Evolutionary conservation across 2,113 vertebrate genomes (phyloP), one percentile per base, ranked within the genome.

Genomic region (Pangasianodon gigas): DNA sequence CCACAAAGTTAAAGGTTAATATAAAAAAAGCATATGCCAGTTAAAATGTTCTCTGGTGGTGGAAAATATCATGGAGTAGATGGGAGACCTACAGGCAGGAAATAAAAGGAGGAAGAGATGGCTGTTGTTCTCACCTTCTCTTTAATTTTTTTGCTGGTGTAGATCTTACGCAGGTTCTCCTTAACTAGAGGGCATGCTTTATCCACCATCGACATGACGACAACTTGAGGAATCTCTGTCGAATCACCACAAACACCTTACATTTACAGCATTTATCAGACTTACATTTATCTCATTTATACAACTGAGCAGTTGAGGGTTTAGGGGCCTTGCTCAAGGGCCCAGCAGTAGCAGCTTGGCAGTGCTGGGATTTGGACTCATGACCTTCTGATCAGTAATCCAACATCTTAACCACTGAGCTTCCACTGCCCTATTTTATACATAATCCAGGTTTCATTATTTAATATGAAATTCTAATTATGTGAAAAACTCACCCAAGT

Each of bases 141-240:
- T 65, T 79, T 89, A 19, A 89, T 85, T 24, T 85, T 85, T 46
- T 48, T 90, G 89, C 89, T 90, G 21, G 2, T 67, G 84, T 90
- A 90, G 37, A 90, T 56, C 14, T 77, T 85, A 16, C 7, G 62
- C 54, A 80, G 41, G n/a, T 90, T 26, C n/a, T 32, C 9, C 0
- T 37, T 24, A 46, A 86, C 89, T 41, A 86, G 2, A 2, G 83
- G 84, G 3, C 89, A 89, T 5, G 29, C 29, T 37, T n/a, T 29
- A 26, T 90, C 89, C 3, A 80, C n/a, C 10, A 67, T 79, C 1
- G 89, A 41, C 54, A 90, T 48, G 46, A 90, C 1, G 3, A 80
- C 58, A 7, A 90, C 84, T 60, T 90, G 89, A 80, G 84, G 89
- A 48, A 90, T 80, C 13, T 8, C 89, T 86, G 19, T 2, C 1